Conservation (phyloP, 2,888 invertebrate genomes). For the Trichopoda pennipes region DNA sequence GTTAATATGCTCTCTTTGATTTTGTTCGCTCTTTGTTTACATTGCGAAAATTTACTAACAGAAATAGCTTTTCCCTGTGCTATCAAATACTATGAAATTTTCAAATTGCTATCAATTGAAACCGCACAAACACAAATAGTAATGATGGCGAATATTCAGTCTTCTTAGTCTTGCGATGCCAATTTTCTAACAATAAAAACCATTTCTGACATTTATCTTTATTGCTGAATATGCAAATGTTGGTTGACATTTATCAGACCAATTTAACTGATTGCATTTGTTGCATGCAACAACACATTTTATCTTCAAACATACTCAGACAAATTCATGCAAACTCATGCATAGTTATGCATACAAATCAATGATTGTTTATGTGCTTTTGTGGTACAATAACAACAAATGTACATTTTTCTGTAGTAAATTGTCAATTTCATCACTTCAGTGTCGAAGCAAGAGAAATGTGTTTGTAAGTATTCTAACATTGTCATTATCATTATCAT, state of each 20-base stretch:
- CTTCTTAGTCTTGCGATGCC: slow-evolving; percentile 8
- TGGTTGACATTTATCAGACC: slow-evolving; percentile 67
- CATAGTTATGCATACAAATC: slow-evolving; percentile 35
- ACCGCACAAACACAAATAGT: slow-evolving; percentile 40
- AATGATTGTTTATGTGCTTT: slow-evolving; percentile 25
- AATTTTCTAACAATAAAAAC: slow-evolving; percentile 50
- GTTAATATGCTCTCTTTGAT: too few relatives aligned
- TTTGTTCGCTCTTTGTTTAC: background rate
- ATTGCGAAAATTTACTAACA: background rate
- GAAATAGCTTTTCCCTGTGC: background rate
- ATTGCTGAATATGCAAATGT: slow-evolving; percentile 66
- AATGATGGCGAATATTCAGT: slow-evolving; percentile 34
- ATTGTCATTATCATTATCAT: slow-evolving; percentile 8
- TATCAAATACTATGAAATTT: background rate
- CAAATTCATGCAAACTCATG: slow-evolving; percentile 15
- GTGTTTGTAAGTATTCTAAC: slow-evolving; percentile 24
- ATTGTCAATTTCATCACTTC: slow-evolving; percentile 65
- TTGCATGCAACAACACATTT: slow-evolving; percentile 64
- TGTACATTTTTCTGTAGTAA: slow-evolving; percentile 28
- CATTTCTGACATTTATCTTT: slow-evolving; percentile 63
- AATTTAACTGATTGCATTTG: slow-evolving; percentile 67
- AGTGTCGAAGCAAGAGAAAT: slow-evolving; percentile 22
- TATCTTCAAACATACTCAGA: slow-evolving; percentile 22
- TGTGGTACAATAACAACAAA: slow-evolving; percentile 10
- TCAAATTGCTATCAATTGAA: slow-evolving; percentile 43